phyloP scores from a whole-genome alignment of 2,113 vertebrate genomes.

The Tylochromis polylepis region DNA sequence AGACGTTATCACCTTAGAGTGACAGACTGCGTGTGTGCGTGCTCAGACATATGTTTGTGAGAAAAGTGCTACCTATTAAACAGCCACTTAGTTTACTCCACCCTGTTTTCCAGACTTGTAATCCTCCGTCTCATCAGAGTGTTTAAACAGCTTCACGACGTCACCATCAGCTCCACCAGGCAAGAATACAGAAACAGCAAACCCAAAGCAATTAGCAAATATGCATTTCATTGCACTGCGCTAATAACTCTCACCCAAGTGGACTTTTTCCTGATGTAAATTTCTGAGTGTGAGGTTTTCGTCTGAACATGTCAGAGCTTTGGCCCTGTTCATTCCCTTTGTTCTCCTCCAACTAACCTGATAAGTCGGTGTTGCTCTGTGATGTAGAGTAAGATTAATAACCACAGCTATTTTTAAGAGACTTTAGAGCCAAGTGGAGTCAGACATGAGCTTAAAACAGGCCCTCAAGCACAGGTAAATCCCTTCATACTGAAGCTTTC shows the following conservation, averaged over 20 bases:
- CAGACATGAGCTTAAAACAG: not conserved
- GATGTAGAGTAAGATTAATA: not conserved
- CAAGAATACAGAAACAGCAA: not conserved
- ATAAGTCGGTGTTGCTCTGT: not conserved
- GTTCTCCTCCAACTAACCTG: not conserved
- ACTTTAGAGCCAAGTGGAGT: not conserved
- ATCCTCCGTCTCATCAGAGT: slow-evolving; percentile 47
- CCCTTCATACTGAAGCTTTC: not conserved
- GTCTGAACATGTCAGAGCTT: not conserved
- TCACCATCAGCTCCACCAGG: not conserved
- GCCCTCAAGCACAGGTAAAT: not conserved
- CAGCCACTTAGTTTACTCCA: slow-evolving; percentile 30
- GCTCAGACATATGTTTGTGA: not conserved
- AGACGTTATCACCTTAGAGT: not conserved
- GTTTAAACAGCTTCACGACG: slow-evolving; percentile 37
- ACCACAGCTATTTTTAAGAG: slow-evolving; percentile 22
- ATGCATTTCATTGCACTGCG: not conserved
- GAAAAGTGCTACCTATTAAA: slow-evolving; percentile 47
- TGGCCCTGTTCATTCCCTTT: not conserved
- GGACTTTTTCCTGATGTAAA: not conserved
- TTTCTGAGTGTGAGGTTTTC: not conserved
- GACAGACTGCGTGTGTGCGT: not conserved
- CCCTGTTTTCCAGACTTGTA: slow-evolving; percentile 56
- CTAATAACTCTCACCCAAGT: not conserved
- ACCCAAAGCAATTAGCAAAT: not conserved